phyloP scores from a whole-genome alignment of 2,888 invertebrate genomes.

The Strigamia crassipes region DNA sequence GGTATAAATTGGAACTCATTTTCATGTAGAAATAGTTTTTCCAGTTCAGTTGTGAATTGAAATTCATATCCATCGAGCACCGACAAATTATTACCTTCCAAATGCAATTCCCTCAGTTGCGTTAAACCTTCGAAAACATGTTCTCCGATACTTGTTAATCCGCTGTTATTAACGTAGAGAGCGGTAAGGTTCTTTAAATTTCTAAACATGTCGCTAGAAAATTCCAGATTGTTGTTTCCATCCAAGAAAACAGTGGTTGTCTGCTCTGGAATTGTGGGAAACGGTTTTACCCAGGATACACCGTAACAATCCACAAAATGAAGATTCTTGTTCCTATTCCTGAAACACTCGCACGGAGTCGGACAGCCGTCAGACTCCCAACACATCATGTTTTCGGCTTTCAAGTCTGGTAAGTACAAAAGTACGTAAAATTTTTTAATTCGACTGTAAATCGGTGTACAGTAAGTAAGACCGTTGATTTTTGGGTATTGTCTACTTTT shows the following conservation, averaged over 20 bases:
- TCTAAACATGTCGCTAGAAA: not conserved
- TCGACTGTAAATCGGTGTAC: not conserved
- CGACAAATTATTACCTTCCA: not conserved
- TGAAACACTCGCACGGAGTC: not conserved
- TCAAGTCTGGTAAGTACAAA: not conserved
- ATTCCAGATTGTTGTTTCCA: not conserved
- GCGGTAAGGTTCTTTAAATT: not conserved
- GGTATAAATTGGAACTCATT: not conserved
- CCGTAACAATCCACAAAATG: not conserved
- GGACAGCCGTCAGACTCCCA: not conserved
- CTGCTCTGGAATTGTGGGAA: not conserved
- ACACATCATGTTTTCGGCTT: not conserved
- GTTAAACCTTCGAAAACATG: not conserved
- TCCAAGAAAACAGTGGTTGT: not conserved
- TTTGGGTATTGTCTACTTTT: not conserved
- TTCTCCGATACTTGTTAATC: not conserved
- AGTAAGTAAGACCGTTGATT: not conserved
- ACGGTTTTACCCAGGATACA: not conserved
- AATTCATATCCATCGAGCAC: not conserved
- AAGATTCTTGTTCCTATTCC: not conserved
- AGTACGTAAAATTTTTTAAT: not conserved
- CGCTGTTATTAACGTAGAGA: not conserved
- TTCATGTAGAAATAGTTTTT: not conserved
- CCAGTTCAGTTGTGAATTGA: not conserved
- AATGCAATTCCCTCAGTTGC: not conserved